Evolutionary conservation across 2,797 vertebrate genomes (phyloP).

Genomic region (Sebastes flavidus): DNA sequence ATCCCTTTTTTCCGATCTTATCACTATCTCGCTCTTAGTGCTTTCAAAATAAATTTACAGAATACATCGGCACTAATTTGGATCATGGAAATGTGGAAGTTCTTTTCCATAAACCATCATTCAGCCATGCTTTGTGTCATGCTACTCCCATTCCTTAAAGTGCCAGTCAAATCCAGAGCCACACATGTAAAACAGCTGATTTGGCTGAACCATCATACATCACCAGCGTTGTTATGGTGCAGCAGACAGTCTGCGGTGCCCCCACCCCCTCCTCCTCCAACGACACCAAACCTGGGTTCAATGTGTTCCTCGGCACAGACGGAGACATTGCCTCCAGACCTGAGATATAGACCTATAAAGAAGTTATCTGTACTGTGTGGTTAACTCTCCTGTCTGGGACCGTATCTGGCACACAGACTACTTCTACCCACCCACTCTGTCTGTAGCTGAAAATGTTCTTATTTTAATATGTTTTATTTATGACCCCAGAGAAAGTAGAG

Average conservation of each 20-base stretch:
- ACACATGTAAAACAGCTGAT: constrained; percentile 73
- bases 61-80: constrained; percentile 33
- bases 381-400: constrained; percentile 3
- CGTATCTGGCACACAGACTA: constrained; percentile 9
- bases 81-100: constrained; percentile 36
- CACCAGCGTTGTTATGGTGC: constrained; percentile 27
- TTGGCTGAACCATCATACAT: constrained; percentile 53
- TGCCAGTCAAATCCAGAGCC: constrained; percentile 51
- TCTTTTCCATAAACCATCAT: constrained; percentile 61
- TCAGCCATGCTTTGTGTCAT: constrained; percentile 19
- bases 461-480: constrained; percentile 53
- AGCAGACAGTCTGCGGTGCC: constrained; percentile 20
- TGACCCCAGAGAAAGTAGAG: constrained; percentile 25
- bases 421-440: constrained; percentile 1
- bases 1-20: neutral
- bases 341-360: constrained; percentile 23
- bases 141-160: constrained; percentile 11
- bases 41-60: constrained; percentile 28
- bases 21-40: neutral
- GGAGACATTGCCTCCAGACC: constrained; percentile 47
- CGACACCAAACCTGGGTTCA: constrained; percentile 24
- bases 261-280: no score
- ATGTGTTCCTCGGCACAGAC: constrained; percentile 33
- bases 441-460: constrained; percentile 24
- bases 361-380: neutral